These are phyloP conservation scores for Platycnemis pennipes DNA, from an alignment of 2,888 invertebrate genomes.

Conservation along the genomic window DNA sequence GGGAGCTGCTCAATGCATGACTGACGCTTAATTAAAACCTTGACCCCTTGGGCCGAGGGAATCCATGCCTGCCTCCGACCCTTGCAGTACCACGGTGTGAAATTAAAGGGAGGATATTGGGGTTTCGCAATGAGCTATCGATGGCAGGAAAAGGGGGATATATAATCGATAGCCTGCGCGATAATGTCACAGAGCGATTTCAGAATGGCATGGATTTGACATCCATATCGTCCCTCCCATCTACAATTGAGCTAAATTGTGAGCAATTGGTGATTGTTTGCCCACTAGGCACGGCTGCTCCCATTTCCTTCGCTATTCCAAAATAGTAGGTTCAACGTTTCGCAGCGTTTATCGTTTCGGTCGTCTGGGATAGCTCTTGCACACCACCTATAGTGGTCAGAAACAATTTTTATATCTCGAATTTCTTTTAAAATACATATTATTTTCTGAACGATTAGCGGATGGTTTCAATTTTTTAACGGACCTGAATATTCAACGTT, in stretches of 20 bases:
- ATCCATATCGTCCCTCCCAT: not conserved
- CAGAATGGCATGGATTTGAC: not conserved
- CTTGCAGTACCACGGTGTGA: not conserved
- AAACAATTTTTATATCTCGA: not conserved
- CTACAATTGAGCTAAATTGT: not conserved
- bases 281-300: not conserved
- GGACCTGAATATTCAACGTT: not conserved
- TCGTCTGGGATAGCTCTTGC: not conserved
- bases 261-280: not conserved
- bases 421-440: not conserved
- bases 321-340: not conserved
- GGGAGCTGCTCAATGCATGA: slow-evolving; percentile 52
- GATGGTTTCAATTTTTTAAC: not conserved
- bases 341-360: not conserved
- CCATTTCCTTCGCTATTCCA: not conserved
- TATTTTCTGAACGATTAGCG: not conserved
- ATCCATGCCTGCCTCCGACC: not conserved
- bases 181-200: not conserved
- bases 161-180: not conserved
- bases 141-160: not conserved
- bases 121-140: slow-evolving; percentile 10
- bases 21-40: slow-evolving; percentile 55
- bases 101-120: slow-evolving; percentile 18
- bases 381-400: not conserved
- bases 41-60: slow-evolving; percentile 4